Base-by-base conservation (phyloP, 1,140 invertebrate species). In the Tetragonula clypearis region DNA sequence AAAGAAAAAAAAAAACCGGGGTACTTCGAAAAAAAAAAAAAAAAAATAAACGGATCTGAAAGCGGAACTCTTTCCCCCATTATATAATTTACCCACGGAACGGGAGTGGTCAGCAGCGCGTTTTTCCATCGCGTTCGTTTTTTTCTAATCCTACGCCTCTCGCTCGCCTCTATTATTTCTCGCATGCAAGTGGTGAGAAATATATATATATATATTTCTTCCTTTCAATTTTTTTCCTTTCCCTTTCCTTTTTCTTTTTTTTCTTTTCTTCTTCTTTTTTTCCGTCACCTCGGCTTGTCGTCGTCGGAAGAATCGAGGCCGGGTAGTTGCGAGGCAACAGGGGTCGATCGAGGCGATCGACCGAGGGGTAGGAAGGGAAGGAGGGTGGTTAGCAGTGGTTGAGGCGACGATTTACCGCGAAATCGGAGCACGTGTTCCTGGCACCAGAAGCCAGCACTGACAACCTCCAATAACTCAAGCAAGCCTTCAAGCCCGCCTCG, bases 401-500 rank as follows among this genome's bases (percentile, higher is more conserved):
- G 72, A 82, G 82, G 78, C 87, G 87, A 88, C 80, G 90, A 91
- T 92, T 93, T 93, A 94, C 92, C 93, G 91, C 91, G 90, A 93
- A 93, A 93, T 92, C 91, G 86, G 87, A 93, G 92, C 92, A 93
- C 93, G 93, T 94, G 93, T 94, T 93, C 89, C 87, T 93, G 93
- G 92, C 93, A 94, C 87, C 92, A 87, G 88, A 90, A 90, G 87
- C 92, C 90, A 91, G 88, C 91, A 90, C 90, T 93, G 92, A 93
- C 92, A 92, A 94, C 91, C 92, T 91, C 91, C 92, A 92, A 91
- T 89, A 90, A 91, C 87, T 91, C 91, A 91, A 92, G 87, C 88
- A 91, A 86, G 85, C 88, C 78, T 89, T 90, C 78, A 77, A 62
- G 75, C 79, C 26, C 86, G 71, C 84, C 88, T 86, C 87, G 73